Conservation (phyloP, 2,113 vertebrate genomes). For the Triplophysa dalaica region DNA sequence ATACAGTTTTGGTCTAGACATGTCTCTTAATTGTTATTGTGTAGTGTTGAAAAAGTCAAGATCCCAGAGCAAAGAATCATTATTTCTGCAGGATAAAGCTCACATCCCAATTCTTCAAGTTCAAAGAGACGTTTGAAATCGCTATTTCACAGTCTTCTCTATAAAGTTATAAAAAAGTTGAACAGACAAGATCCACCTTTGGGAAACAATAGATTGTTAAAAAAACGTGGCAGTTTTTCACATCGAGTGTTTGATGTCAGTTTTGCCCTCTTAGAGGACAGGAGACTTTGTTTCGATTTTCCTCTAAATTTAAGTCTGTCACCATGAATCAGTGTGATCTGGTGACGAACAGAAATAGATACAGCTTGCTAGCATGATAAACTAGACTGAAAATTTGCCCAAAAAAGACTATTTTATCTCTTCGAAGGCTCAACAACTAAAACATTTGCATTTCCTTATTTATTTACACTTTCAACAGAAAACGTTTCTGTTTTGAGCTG, state of each 20-base stretch:
- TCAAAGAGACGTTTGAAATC: conserved; percentile 1
- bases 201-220: not conserved
- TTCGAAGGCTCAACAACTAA: conserved; percentile 35
- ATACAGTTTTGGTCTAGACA: not conserved
- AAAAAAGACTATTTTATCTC: conserved; percentile 24
- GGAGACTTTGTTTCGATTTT: conserved; percentile 31
- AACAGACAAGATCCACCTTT: not conserved
- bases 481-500: conserved; percentile 29
- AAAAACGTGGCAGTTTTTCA: not conserved
- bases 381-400: conserved; percentile 39
- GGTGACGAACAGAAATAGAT: conserved; percentile 48
- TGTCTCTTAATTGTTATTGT: not conserved
- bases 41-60: not conserved
- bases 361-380: conserved; percentile 35
- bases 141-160: not conserved
- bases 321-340: conserved; percentile 42
- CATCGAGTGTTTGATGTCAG: conserved; percentile 12
- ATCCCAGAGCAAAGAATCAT: not conserved
- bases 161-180: not conserved
- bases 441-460: conserved; percentile 30
- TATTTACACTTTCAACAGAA: conserved; percentile 25
- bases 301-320: conserved; percentile 47
- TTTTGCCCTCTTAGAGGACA: conserved; percentile 9
- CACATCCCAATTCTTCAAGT: not conserved
- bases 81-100: not conserved